Conservation (phyloP, 2,888 invertebrate genomes). For the Tineola bisselliella region DNA sequence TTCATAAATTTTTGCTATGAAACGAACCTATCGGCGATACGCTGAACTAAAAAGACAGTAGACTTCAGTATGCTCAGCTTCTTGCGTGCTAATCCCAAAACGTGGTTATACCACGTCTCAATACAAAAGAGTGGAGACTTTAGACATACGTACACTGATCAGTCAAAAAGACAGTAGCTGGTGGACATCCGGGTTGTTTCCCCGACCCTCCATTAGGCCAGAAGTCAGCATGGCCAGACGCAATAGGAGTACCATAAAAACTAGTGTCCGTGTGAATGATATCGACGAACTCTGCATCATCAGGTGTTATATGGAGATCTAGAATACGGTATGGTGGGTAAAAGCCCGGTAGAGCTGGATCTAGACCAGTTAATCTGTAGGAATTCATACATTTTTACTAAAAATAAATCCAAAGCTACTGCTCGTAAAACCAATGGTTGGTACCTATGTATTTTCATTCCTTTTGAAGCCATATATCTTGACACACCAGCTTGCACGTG, state of each 20-base stretch:
- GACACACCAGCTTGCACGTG: constrained; percentile 66
- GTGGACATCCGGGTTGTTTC: constrained; percentile 55
- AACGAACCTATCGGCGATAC: no score
- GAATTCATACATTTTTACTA: background rate
- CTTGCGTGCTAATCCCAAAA: no score
- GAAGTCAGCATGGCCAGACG: constrained; percentile 47
- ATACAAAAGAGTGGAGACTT: background rate
- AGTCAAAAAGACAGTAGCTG: constrained; percentile 29
- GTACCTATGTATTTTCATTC: constrained; percentile 32
- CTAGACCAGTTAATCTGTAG: constrained; percentile 43
- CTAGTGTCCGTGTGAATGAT: constrained; percentile 58
- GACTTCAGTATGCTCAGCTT: no score
- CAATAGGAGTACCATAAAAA: constrained; percentile 35
- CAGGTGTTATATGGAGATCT: constrained; percentile 24
- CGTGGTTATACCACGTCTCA: no score
- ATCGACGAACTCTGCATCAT: constrained; percentile 56
- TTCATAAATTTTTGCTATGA: no score
- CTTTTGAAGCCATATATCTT: constrained; percentile 38
- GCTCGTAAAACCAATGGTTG: no score
- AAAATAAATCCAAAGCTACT: no score
- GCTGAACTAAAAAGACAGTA: no score
- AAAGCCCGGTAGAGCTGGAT: constrained; percentile 58
- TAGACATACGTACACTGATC: constrained; percentile 28
- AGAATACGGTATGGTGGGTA: constrained; percentile 29
- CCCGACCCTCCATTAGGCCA: constrained; percentile 57